Evolutionary conservation across 2,888 invertebrate genomes (phyloP), one percentile per base, ranked within the genome.

Genomic region (Plusia festucae): DNA sequence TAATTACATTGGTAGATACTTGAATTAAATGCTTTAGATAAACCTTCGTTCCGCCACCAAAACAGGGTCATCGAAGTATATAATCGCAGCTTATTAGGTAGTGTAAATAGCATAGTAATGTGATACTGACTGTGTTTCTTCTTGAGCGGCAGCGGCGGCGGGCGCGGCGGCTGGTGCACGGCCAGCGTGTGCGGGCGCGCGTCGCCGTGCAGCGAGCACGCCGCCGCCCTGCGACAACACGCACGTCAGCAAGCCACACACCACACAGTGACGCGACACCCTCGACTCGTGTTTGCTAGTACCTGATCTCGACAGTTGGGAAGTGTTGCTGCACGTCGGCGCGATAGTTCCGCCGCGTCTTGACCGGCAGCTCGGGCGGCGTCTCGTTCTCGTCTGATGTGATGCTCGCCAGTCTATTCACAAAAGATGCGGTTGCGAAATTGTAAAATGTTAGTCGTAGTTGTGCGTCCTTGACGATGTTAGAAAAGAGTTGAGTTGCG

Each of bases 91-190:
- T 61, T n/a, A n/a, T n/a, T n/a, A n/a, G n/a, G n/a, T n/a, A n/a
- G 51, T 20, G 40, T 51, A 27, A 52, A 56, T 30, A 53, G 58
- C 3, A 27, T 18, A 63, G 58, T n/a, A 71, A 70, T 56, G 22
- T 61, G n/a, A 85, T 93, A 98, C 98, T 98, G 96, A 98, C 99
- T 99, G 96, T 99, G 98, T 92, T 98, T 97, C 93, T 98, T 98
- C 95, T 99, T 99, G 53, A 97, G 97, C 51, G 99, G 99, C 76
- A 99, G 94, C 57, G 99, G 99, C 71, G 99, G 99, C 73, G 98
- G 98, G 51, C 98, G 97, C 81, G 97, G 97, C 75, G 93, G 90
- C 76, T 94, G 92, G 80, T 94, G 93, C 79, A 94, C 94, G 58
- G 94, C 95, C 68, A 95, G 85, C 77, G 95, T 95, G 82, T 95